phyloP scores from a whole-genome alignment of 1,140 invertebrate species.

The Drosophila neocordata region DNA sequence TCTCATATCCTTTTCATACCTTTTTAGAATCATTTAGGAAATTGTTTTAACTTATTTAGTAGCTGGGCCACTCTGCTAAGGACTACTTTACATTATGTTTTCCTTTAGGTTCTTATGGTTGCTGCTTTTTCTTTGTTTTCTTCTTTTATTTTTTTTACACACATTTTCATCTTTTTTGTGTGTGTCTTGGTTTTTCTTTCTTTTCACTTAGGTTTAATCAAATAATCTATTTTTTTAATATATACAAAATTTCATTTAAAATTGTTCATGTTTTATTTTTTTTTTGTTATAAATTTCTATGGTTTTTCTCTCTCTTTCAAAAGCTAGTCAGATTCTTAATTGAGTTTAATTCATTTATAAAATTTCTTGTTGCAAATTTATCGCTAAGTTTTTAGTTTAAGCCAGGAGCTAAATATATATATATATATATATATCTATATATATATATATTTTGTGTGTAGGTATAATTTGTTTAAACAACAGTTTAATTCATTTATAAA shows the following conservation, averaged over 20 bases:
- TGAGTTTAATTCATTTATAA: conserved; percentile 52
- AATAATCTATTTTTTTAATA: conserved; percentile 33
- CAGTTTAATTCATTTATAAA: conserved; percentile 20
- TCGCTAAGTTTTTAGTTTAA: conserved; percentile 47
- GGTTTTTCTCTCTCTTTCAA: conserved; percentile 40
- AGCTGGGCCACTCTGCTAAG: conserved; percentile 75
- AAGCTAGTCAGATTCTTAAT: conserved; percentile 78
- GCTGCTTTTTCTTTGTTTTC: conserved; percentile 19
- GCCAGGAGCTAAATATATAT: conserved; percentile 44
- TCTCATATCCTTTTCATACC: conserved; percentile 41
- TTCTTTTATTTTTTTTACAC: conserved; percentile 38
- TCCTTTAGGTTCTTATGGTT: conserved; percentile 25
- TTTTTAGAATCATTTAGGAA: conserved; percentile 76
- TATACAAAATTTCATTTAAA: conserved; percentile 75
- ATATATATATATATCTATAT: conserved; percentile 17
- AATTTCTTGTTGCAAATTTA: conserved; percentile 49
- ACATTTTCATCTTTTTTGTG: conserved; percentile 29
- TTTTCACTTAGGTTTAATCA: conserved; percentile 38
- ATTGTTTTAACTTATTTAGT: conserved; percentile 59
- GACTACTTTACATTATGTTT: conserved; percentile 47
- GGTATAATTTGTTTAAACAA: conserved; percentile 14
- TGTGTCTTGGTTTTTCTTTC: no score
- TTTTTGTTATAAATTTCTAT: conserved; percentile 17
- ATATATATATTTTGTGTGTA: conserved; percentile 1
- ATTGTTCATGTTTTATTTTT: conserved; percentile 58